Conservation (phyloP, 2,888 invertebrate species). For the Phortica okadai region DNA sequence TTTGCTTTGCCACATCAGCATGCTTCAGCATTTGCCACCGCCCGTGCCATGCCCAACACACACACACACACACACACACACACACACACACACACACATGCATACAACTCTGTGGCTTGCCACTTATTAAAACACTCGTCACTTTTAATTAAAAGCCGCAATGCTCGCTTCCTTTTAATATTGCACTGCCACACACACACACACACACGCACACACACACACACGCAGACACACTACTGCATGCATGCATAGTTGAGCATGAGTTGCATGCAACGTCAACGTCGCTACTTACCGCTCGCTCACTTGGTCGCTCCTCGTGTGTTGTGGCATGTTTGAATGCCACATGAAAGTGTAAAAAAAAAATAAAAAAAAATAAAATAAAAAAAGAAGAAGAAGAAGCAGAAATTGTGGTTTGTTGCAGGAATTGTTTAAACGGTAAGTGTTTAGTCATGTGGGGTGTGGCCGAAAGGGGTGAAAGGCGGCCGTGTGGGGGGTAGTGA, state of each 20-base stretch:
- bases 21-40: too few relatives aligned
- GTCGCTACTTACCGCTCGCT: background rate
- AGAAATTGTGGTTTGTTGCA: slow-evolving; percentile 15
- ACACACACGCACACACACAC: background rate
- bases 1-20: too few relatives aligned
- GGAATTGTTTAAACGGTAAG: background rate
- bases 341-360: slow-evolving; percentile 19
- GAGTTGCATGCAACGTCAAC: background rate
- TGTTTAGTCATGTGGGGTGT: background rate
- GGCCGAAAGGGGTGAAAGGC: background rate
- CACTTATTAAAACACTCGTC: slow-evolving; percentile 69
- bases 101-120: slow-evolving; percentile 31
- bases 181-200: slow-evolving; percentile 21
- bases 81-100: background rate
- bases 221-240: background rate
- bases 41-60: background rate
- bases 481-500: background rate
- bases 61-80: slow-evolving; percentile 19
- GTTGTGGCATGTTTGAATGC: slow-evolving; percentile 20
- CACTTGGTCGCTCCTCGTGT: background rate
- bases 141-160: slow-evolving; percentile 67
- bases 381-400: too few relatives aligned
- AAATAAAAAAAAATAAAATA: too few relatives aligned
- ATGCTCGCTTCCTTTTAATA: slow-evolving; percentile 43
- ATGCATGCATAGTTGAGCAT: background rate